Percentiles rank a stretch among this genome's conserved stretches.
Conservation (phyloP, 2,113 vertebrate species). For the Eidolon helvum region DNA sequence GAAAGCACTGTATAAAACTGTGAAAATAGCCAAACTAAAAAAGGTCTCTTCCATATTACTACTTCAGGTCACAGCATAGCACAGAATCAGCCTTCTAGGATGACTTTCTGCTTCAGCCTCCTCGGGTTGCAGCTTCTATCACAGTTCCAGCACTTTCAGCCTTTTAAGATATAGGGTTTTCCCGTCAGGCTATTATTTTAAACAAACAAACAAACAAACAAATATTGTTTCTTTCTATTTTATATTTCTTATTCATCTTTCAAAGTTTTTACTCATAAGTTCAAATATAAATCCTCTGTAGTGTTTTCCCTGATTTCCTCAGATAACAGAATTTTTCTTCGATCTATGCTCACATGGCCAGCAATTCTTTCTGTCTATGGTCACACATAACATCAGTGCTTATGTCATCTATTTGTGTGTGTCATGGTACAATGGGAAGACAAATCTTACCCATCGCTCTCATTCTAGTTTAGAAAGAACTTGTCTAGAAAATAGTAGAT, state of each 20-base stretch:
- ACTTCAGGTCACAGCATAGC: not conserved
- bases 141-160: not conserved
- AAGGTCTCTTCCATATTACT: not conserved
- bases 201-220: not conserved
- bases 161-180: not conserved
- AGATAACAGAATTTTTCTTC: not conserved
- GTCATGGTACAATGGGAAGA: no score
- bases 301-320: not conserved
- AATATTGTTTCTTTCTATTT: not conserved
- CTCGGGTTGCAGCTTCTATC: not conserved
- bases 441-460: not conserved
- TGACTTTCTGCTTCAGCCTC: not conserved
- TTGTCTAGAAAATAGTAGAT: not conserved
- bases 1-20: not conserved
- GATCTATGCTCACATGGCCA: accelerated
- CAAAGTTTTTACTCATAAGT: not conserved
- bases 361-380: not conserved
- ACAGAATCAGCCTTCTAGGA: not conserved
- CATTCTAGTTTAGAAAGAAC: not conserved
- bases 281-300: not conserved
- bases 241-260: not conserved
- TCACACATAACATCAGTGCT: not conserved
- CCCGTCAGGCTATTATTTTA: not conserved
- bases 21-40: not conserved
- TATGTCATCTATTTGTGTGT: not conserved